A percentile compares a stretch with the other conserved stretches of the same genome.
These are phyloP conservation scores for Protobothrops mucrosquamatus DNA, from an alignment of 2,113 vertebrate genomes.

Conservation along the genomic window DNA sequence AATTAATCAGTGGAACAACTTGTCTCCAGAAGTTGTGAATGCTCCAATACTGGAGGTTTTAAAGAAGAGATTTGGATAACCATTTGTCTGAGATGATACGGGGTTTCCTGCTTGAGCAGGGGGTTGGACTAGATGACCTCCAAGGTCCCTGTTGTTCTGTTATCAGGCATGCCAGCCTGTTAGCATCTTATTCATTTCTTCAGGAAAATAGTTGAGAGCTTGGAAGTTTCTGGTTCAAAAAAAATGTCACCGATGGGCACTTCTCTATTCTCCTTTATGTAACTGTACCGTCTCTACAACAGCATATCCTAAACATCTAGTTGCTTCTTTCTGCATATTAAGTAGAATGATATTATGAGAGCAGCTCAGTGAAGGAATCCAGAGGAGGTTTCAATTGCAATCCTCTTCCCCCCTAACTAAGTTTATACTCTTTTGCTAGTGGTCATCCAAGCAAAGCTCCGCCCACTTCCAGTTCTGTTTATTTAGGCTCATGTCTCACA, in stretches of 20 bases:
- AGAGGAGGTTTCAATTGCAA: conserved; percentile 49
- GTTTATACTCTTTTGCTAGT: conserved; percentile 34
- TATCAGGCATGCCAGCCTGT: neutral
- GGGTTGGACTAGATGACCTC: neutral
- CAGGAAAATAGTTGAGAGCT: neutral
- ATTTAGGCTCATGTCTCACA: conserved; percentile 31
- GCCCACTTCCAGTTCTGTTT: conserved; percentile 17
- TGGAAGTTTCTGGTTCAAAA: neutral
- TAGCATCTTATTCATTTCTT: neutral
- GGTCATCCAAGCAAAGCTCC: conserved; percentile 22
- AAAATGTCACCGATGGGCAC: neutral
- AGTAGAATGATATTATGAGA: conserved; percentile 32
- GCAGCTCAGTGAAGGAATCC: conserved; percentile 20
- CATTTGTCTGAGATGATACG: neutral
- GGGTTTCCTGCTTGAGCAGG: neutral
- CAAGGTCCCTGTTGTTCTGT: neutral
- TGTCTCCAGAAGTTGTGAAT: neutral
- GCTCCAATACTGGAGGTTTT: neutral
- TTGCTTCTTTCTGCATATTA: neutral
- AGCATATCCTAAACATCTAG: neutral
- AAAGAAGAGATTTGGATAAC: neutral
- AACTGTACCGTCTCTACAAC: neutral
- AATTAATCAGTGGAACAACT: neutral
- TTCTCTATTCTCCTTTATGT: neutral
- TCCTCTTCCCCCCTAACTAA: conserved; percentile 40